These are phyloP conservation scores for Drepanosiphum platanoidis DNA, from an alignment of 2,888 invertebrate species.

Conservation along the genomic window DNA sequence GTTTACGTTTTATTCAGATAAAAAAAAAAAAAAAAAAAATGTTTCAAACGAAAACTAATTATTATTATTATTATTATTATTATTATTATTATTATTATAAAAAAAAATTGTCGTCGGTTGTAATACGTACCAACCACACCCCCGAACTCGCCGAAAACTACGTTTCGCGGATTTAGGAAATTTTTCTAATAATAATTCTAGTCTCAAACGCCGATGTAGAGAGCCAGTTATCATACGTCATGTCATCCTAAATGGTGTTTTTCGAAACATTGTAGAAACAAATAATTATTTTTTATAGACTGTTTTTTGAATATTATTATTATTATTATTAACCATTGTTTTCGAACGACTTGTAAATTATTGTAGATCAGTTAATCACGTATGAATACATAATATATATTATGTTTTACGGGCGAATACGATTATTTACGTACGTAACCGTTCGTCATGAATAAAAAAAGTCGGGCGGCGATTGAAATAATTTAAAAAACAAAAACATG, in stretches of 20 bases:
- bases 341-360: slow-evolving; percentile 28
- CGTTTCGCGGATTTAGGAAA: slow-evolving; percentile 32
- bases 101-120: slow-evolving; percentile 43
- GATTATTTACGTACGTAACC: slow-evolving; percentile 19
- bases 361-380: slow-evolving; percentile 32
- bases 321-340: slow-evolving; percentile 39
- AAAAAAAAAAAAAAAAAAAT: slow-evolving; percentile 37
- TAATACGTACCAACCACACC: too few relatives aligned
- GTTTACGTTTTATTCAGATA: slow-evolving; percentile 55
- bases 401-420: slow-evolving; percentile 34
- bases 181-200: slow-evolving; percentile 41
- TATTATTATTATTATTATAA: too few relatives aligned
- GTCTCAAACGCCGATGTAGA: slow-evolving; percentile 16
- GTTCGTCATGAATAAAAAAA: slow-evolving; percentile 12
- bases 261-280: slow-evolving; percentile 34
- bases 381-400: slow-evolving; percentile 46
- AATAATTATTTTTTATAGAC: slow-evolving; percentile 52
- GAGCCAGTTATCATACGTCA: slow-evolving; percentile 36
- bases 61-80: slow-evolving; percentile 2
- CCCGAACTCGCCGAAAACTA: slow-evolving; percentile 13
- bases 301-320: slow-evolving; percentile 44
- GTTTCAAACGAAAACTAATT: slow-evolving; percentile 49
- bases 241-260: slow-evolving; percentile 36
- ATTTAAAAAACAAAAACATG: too few relatives aligned
- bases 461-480: slow-evolving; percentile 17